Evolutionary conservation across 2,113 vertebrate species (phyloP).

Genomic region (Colistium nudipinnis): DNA sequence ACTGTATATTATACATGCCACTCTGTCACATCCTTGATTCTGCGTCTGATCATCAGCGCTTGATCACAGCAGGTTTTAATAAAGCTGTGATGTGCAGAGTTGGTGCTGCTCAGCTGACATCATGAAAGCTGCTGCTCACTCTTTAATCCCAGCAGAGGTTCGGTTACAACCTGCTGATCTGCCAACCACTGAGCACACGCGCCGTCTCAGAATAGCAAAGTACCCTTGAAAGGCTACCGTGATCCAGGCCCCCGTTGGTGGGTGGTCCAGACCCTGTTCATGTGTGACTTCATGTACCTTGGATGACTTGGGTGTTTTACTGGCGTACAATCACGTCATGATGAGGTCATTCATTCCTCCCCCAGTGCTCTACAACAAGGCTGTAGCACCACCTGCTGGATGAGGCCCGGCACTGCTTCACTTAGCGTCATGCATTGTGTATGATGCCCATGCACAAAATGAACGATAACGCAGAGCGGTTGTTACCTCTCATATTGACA

Average conservation of each 20-base stretch:
- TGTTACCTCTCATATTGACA: not conserved
- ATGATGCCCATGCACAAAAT: not conserved
- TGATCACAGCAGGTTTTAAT: constrained; percentile 40
- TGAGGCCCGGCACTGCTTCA: not conserved
- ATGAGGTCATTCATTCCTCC: constrained; percentile 19
- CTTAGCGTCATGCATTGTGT: not conserved
- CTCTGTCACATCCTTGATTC: constrained; percentile 31
- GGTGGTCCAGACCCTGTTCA: constrained; percentile 4
- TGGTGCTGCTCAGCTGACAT: constrained; percentile 47
- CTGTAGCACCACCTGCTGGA: constrained; percentile 52
- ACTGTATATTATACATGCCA: not conserved
- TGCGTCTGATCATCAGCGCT: constrained; percentile 9
- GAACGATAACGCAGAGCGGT: not conserved
- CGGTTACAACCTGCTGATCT: constrained; percentile 32
- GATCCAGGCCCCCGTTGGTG: not conserved
- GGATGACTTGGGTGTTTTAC: constrained; percentile 42
- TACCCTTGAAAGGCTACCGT: constrained; percentile 8
- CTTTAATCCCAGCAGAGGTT: constrained; percentile 32
- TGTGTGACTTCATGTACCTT: constrained; percentile 37
- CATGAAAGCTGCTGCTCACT: constrained; percentile 30
- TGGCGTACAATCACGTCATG: constrained; percentile 20
- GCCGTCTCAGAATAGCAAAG: constrained; percentile 28
- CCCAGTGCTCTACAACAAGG: constrained; percentile 1
- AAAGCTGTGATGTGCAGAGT: constrained; percentile 18
- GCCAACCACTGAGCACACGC: constrained; percentile 31